Evolutionary conservation across 1,140 invertebrate genomes (phyloP), one percentile per base, ranked within the genome.

Genomic region (Drosophila miranda): DNA sequence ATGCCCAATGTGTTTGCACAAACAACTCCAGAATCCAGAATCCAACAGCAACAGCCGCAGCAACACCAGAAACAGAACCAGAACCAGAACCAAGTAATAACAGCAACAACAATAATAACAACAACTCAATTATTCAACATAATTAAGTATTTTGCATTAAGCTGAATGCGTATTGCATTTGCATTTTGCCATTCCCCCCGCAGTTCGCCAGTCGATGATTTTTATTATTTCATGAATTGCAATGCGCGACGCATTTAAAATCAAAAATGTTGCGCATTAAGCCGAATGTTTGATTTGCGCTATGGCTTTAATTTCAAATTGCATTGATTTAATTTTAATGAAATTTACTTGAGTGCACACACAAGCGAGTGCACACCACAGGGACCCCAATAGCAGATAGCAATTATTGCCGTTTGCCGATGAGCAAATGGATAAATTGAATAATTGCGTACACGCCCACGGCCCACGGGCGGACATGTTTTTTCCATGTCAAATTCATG

Each of bases 61-160:
- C 53, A 55, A 21, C 41, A 44, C 52, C 19, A 50, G 30, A 11
- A 30, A 1, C 28, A 38, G 16, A 16, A 16, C 16, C n/a, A n/a
- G 16, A 0, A 19, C 16, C 19, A 19, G 28, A 30, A 30, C 7
- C 34, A 11, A 11, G 3, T 21, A 50, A 14, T 23, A 64, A 42
- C 71, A 54, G 26, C 44, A 72, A 38, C 44, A 61, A 19, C 43
- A 76, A 42, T 0, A 26, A 5, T 67, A 80, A 83, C 81, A 84
- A 77, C 77, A 84, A 84, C 81, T 84, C 81, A 86, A 84, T 84
- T 84, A 84, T 86, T 84, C 81, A 84, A 84, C 81, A 84, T 84
- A 84, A 84, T 84, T 84, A 84, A 84, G 81, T 84, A 84, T 84
- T 86, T 84, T 87, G 82, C 81, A 84, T 84, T 84, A 86, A 84